These are phyloP conservation scores for Tholera decimalis DNA, from an alignment of 2,888 invertebrate genomes.

Conservation along the genomic window DNA sequence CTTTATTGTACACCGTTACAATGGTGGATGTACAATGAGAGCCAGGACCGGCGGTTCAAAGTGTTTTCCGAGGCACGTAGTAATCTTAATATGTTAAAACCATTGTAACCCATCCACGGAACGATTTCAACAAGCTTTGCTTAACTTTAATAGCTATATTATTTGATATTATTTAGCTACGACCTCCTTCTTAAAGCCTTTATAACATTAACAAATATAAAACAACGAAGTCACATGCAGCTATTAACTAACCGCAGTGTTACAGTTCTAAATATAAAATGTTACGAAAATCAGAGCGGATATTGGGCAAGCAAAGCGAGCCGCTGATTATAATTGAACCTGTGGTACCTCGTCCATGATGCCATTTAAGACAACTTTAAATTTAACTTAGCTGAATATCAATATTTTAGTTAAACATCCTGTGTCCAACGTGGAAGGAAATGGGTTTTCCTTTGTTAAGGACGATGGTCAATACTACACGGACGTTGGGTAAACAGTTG, in stretches of 20 bases:
- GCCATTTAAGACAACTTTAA: constrained; percentile 46
- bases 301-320: constrained; percentile 53
- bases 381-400: constrained; percentile 61
- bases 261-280: constrained; percentile 41
- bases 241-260: constrained; percentile 37
- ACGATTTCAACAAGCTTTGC: too few relatives aligned
- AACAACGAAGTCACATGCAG: constrained; percentile 10
- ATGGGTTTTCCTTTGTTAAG: constrained; percentile 76
- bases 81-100: too few relatives aligned
- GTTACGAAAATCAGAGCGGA: constrained; percentile 58
- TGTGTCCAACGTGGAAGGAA: constrained; percentile 72
- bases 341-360: constrained; percentile 7
- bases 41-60: too few relatives aligned
- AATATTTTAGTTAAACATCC: constrained; percentile 85
- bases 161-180: too few relatives aligned
- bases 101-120: too few relatives aligned
- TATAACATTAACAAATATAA: constrained; percentile 11
- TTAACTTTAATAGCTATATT: too few relatives aligned
- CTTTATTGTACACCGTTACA: too few relatives aligned
- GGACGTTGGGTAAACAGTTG: constrained; percentile 42
- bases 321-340: constrained; percentile 40
- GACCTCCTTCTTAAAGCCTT: too few relatives aligned
- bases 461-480: constrained; percentile 50
- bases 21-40: too few relatives aligned
- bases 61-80: too few relatives aligned